Base-by-base conservation (phyloP, 2,888 invertebrate species). In the Habroteleia sp. region DNA sequence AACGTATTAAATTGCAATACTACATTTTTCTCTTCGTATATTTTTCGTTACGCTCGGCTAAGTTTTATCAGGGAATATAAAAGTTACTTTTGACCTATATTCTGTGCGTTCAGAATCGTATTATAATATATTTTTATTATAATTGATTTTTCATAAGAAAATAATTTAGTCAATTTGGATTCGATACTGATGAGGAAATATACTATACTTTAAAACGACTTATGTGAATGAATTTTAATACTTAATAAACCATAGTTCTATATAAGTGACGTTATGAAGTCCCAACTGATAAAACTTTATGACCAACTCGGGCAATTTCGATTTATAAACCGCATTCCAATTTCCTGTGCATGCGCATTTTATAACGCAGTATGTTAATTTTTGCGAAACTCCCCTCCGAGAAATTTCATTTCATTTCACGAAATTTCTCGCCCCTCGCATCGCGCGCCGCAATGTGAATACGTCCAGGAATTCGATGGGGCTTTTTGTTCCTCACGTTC, bases 321-420 rank as follows among this genome's bases (percentile, higher is more conserved):
- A 66, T 56, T 56, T 66, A 66, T 66, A 39, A 56, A 66, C 44
- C 23, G 56, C 39, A 66, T 56, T 56, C 37, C 68, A 42, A 69
- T 50, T 56, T 48, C 35, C 2, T 23, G 39, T 42, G 27, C 23
- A 14, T 17, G 10, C 31, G 27, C 68, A 20, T 50, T 69, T 60
- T 42, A 60, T 42, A 50, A 58, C 31, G 41, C 17, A 25, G 42
- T 60, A 60, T 69, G 58, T 69, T 69, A 60, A 69, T 69, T 69
- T 69, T 50, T 42, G 66, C 11, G 17, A 5, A 39, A 48, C 41
- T 54, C 56, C 48, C 46, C 41, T 48, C 7, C 7, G 48, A 66
- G 66, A 66, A 66, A 65, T 66, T 66, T 66, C 54, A 66, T 66
- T 66, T 66, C 66, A 66, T 56, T 39, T n/a, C n/a, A 56, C 56